These are phyloP conservation scores for Diplodus puntazzo DNA, from an alignment of 2,797 vertebrate genomes.

Conservation along the genomic window DNA sequence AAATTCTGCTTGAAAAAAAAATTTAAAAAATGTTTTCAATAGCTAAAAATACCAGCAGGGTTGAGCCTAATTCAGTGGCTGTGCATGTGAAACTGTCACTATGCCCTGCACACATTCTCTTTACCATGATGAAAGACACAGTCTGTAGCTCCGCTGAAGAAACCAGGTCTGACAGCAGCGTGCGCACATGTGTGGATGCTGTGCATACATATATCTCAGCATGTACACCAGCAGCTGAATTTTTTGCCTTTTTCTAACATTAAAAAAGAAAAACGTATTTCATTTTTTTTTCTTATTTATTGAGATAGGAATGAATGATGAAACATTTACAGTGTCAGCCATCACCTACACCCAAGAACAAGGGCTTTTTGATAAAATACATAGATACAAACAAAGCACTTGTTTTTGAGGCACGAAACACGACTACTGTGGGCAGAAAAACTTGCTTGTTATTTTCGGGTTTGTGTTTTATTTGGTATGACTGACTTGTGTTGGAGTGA, in stretches of 20 bases:
- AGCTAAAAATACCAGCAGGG: constrained; percentile 67
- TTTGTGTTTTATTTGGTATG: constrained; percentile 43
- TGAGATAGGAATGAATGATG: constrained; percentile 61
- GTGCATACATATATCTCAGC: constrained; percentile 31
- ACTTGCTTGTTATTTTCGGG: constrained; percentile 39
- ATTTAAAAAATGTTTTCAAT: constrained; percentile 28
- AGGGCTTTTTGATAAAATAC: constrained; percentile 51
- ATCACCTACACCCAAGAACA: constrained; percentile 64
- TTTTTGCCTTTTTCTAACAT: constrained; percentile 38
- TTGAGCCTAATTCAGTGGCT: constrained; percentile 45
- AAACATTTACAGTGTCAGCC: constrained; percentile 73
- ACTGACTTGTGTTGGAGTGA: constrained; percentile 30
- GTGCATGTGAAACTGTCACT: constrained; percentile 59
- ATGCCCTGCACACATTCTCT: constrained; percentile 54
- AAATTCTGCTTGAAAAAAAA: constrained; percentile 48
- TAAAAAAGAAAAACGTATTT: constrained; percentile 31
- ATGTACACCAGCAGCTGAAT: constrained; percentile 18
- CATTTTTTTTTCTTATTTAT: constrained; percentile 33
- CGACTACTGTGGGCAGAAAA: constrained; percentile 27
- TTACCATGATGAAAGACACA: constrained; percentile 68
- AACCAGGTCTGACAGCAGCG: constrained; percentile 60
- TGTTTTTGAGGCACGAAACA: constrained; percentile 52
- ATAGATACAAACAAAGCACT: constrained; percentile 39
- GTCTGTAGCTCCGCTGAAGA: constrained; percentile 50
- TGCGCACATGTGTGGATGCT: constrained; percentile 10